Conservation (phyloP, 2,113 vertebrate genomes). For the Channa argus region DNA sequence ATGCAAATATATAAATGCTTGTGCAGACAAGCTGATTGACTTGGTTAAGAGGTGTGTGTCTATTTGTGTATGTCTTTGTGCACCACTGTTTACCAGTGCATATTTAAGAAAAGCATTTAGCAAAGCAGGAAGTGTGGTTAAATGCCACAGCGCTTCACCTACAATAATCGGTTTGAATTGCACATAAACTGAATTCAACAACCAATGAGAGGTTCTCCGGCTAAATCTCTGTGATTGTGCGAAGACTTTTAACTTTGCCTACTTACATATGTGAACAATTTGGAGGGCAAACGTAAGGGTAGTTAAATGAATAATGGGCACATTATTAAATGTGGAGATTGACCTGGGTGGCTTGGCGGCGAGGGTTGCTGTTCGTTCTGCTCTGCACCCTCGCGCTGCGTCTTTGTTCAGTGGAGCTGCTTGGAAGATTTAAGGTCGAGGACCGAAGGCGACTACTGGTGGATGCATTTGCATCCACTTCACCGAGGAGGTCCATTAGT, state of each 20-base stretch:
- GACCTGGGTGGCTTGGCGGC: conserved; percentile 25
- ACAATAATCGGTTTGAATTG: not conserved
- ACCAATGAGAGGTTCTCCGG: not conserved
- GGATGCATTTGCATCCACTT: conserved; percentile 27
- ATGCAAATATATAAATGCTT: too few species aligned
- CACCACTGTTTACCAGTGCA: not conserved
- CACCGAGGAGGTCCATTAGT: conserved; percentile 56
- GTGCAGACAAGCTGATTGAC: too few species aligned
- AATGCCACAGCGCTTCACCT: not conserved
- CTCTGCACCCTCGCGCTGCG: conserved; percentile 55
- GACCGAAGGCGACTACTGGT: conserved; percentile 59
- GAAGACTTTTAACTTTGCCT: not conserved
- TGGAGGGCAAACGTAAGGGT: too few species aligned
- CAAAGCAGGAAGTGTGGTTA: conserved; percentile 22
- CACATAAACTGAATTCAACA: not conserved
- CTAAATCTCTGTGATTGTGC: too few species aligned
- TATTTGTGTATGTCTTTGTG: too few species aligned
- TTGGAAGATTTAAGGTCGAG: conserved; percentile 23
- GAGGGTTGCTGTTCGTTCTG: conserved; percentile 1
- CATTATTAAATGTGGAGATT: too few species aligned
- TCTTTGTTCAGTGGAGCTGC: conserved; percentile 5
- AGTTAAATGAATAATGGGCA: not conserved
- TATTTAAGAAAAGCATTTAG: too few species aligned
- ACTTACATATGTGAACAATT: not conserved
- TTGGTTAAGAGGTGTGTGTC: too few species aligned